These are phyloP conservation scores for Sturnira hondurensis DNA, from an alignment of 2,113 vertebrate species.

Conservation along the genomic window DNA sequence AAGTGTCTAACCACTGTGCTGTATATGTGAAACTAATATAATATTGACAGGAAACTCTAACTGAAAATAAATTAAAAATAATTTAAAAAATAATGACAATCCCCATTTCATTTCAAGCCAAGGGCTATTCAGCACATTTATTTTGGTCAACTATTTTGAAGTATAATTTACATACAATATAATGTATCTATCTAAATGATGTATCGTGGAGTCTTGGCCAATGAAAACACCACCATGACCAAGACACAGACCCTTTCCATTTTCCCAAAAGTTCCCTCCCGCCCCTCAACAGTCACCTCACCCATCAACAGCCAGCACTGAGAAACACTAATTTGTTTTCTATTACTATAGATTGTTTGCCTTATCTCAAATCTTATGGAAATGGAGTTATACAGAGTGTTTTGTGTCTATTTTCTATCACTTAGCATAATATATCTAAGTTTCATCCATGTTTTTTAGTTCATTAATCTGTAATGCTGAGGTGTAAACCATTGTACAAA, in stretches of 20 bases:
- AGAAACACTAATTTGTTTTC: neutral
- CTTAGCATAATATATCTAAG: neutral
- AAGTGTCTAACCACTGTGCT: neutral
- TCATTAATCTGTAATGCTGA: neutral
- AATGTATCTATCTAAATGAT: neutral
- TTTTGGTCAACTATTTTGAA: neutral
- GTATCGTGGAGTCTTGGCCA: neutral
- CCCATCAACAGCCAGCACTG: neutral
- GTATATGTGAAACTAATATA: neutral
- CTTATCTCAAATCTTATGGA: neutral
- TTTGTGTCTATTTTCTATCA: neutral
- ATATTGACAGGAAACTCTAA: neutral
- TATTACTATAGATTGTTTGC: neutral
- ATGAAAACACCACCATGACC: neutral
- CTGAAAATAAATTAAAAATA: neutral
- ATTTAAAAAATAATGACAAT: neutral
- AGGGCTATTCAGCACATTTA: neutral
- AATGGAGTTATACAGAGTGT: neutral
- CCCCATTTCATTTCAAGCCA: neutral
- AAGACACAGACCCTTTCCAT: neutral
- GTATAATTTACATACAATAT: neutral
- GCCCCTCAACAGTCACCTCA: neutral
- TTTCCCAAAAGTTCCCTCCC: neutral
- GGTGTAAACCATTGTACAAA: neutral
- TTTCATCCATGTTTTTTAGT: neutral